Evolutionary conservation across 2,113 vertebrate species (phyloP).

Genomic region (Callipepla californica): DNA sequence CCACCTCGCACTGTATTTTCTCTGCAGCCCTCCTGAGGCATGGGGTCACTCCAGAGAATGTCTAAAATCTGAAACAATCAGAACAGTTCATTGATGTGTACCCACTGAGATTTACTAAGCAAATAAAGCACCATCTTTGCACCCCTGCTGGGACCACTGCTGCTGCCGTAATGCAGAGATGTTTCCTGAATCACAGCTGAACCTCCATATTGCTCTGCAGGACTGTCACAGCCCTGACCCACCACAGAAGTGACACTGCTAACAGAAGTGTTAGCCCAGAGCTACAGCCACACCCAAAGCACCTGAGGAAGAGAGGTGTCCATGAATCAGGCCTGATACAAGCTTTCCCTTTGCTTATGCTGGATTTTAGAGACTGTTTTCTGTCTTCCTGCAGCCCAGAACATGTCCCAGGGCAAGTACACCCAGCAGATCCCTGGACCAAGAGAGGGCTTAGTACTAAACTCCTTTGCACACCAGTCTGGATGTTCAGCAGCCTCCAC

Average conservation of each 20-base stretch:
- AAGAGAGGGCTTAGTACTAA: neutral
- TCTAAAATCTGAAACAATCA: conserved; percentile 83
- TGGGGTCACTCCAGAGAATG: conserved; percentile 92
- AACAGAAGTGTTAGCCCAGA: neutral
- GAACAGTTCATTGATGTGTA: neutral
- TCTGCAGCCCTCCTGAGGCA: conserved; percentile 88
- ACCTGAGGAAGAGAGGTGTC: neutral
- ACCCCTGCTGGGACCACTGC: neutral
- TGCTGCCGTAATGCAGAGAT: neutral
- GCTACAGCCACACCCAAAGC: neutral
- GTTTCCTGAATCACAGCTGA: neutral
- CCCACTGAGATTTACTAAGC: neutral
- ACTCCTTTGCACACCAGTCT: neutral
- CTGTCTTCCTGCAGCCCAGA: neutral
- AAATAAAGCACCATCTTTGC: neutral
- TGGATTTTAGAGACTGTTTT: neutral
- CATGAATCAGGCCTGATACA: neutral
- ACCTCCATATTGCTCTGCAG: neutral
- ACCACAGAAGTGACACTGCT: neutral
- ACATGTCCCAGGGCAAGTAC: neutral
- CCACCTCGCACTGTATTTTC: conserved; percentile 87
- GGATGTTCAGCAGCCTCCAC: neutral
- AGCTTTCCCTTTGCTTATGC: neutral
- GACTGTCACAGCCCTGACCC: neutral
- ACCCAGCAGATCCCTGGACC: neutral